phyloP scores from a whole-genome alignment of 2,113 vertebrate species.

The Plecturocebus donacophilus region DNA sequence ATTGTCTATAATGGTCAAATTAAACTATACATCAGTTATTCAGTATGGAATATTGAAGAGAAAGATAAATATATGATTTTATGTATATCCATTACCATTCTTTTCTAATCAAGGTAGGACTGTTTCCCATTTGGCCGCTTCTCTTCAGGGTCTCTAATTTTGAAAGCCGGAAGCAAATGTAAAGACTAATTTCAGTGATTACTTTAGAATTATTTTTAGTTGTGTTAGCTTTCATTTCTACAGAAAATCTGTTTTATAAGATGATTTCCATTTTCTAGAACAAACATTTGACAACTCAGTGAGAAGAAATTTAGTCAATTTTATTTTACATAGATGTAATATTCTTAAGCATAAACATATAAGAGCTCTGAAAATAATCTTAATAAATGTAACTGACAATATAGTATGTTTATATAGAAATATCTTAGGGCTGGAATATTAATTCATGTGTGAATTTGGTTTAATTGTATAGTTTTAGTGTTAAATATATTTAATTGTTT shows the following conservation, averaged over 20 bases:
- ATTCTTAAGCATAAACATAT: not conserved
- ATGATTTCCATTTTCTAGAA: not conserved
- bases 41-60: not conserved
- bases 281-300: not conserved
- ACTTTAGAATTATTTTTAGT: not conserved
- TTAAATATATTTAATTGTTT: slow-evolving; percentile 8
- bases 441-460: not conserved
- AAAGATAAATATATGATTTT: not conserved
- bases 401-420: not conserved
- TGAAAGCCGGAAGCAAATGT: not conserved
- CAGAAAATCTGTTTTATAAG: not conserved
- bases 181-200: not conserved
- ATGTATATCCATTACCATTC: not conserved
- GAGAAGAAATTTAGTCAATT: not conserved
- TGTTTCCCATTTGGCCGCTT: not conserved
- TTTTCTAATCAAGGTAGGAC: not conserved
- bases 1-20: not conserved
- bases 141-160: not conserved
- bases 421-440: not conserved
- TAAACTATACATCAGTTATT: not conserved
- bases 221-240: not conserved
- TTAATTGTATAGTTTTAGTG: not conserved
- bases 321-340: not conserved
- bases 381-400: not conserved
- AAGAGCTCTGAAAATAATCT: not conserved